Percentiles rank a stretch among this genome's conserved stretches.
Evolutionary conservation across 2,797 vertebrate genomes (phyloP).

Genomic region (Crossoptilon crossoptilon): DNA sequence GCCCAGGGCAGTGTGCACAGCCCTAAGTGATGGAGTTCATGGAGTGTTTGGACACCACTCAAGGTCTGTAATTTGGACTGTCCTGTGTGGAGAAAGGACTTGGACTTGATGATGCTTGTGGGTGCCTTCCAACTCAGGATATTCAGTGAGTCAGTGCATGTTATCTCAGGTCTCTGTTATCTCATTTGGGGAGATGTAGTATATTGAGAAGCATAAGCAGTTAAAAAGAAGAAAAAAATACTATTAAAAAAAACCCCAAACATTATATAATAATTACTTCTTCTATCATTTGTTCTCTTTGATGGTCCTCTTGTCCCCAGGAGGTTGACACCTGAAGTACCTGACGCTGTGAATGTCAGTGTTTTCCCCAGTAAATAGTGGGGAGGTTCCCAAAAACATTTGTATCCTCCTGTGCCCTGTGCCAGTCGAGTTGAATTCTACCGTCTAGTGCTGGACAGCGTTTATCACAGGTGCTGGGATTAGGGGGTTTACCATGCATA

Average conservation of each 20-base stretch:
- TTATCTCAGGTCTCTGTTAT: neutral
- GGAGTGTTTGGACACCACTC: neutral
- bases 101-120: neutral
- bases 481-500: constrained; percentile 1
- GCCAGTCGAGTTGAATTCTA: neutral
- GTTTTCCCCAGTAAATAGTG: constrained; percentile 33
- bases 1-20: neutral
- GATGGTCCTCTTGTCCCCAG: neutral
- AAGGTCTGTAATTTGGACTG: neutral
- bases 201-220: neutral
- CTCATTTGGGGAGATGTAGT: neutral
- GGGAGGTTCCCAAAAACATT: neutral
- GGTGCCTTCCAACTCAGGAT: neutral
- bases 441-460: neutral
- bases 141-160: neutral
- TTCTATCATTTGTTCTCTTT: neutral
- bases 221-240: neutral
- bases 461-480: neutral
- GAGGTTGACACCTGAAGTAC: neutral
- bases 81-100: no score
- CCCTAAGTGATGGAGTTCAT: neutral
- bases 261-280: neutral
- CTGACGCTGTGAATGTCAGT: neutral
- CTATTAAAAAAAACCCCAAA: no score
- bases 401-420: neutral